Evolutionary conservation across 2,888 invertebrate species (phyloP).

Genomic region (Molorchus minor): DNA sequence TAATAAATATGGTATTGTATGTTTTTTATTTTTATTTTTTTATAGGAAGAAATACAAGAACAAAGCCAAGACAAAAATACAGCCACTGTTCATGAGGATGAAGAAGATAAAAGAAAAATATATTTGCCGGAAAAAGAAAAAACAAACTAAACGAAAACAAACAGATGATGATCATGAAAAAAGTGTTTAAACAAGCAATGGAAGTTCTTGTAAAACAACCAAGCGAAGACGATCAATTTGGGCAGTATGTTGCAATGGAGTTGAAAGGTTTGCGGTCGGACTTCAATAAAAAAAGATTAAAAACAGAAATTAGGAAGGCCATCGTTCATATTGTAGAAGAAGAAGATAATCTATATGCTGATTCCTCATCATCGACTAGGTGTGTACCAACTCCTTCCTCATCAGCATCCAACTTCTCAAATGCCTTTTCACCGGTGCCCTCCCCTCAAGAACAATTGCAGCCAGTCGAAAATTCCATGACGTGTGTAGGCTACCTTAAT

Average conservation of each 20-base stretch:
- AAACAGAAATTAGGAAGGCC: slow-evolving; percentile 11
- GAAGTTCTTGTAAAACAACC: slow-evolving; percentile 19
- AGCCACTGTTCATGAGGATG: background rate
- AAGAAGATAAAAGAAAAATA: background rate
- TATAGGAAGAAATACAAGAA: background rate
- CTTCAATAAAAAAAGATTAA: slow-evolving; percentile 26
- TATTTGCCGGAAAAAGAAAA: background rate
- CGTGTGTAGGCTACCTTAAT: no score
- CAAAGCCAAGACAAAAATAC: background rate
- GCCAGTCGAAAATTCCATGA: no score
- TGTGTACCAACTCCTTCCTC: background rate
- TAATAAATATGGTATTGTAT: background rate
- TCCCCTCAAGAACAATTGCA: no score
- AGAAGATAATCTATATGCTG: background rate
- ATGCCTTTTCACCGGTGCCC: no score
- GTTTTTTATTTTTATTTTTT: background rate
- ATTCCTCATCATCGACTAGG: background rate
- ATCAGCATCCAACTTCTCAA: no score
- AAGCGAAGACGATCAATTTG: slow-evolving; percentile 32
- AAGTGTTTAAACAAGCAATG: slow-evolving; percentile 18
- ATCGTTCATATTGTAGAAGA: background rate
- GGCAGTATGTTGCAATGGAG: slow-evolving; percentile 37
- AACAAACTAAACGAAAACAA: slow-evolving; percentile 7
- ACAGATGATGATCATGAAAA: background rate
- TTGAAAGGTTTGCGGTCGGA: slow-evolving; percentile 25